These are phyloP conservation scores for Dasyprocta punctata DNA, from an alignment of 2,113 vertebrate species.

Conservation along the genomic window DNA sequence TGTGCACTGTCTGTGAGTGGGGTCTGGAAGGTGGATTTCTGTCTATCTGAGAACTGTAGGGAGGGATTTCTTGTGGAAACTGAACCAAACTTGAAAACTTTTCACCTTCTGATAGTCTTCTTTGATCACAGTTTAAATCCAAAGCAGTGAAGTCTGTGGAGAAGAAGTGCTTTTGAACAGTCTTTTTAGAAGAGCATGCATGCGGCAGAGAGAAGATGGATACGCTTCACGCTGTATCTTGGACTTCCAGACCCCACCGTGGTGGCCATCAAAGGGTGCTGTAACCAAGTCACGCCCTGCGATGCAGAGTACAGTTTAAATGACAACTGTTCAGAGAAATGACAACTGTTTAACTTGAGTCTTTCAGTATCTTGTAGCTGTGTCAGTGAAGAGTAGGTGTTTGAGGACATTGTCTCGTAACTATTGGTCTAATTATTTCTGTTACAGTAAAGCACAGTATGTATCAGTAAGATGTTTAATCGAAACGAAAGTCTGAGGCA, in stretches of 20 bases:
- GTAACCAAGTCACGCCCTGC: background rate
- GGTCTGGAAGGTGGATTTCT: slow-evolving; percentile 18
- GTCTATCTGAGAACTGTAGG: background rate
- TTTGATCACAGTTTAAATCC: background rate
- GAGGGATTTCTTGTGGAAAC: background rate
- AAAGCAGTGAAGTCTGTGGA: background rate
- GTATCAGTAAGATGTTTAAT: background rate
- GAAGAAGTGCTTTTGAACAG: background rate
- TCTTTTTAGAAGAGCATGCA: background rate
- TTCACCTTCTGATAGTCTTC: background rate
- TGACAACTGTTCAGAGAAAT: background rate
- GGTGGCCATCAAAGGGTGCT: background rate
- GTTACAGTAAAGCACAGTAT: background rate
- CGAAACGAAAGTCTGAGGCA: background rate
- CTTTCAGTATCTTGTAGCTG: background rate
- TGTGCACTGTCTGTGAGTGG: background rate
- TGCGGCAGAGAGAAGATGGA: background rate
- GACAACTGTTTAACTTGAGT: background rate
- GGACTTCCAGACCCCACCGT: background rate
- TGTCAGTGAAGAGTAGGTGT: background rate
- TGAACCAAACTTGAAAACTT: background rate
- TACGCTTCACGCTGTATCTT: accelerated
- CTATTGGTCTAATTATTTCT: slow-evolving; percentile 8
- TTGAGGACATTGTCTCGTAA: background rate
- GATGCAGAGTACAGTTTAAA: background rate